Evolutionary conservation across 2,113 vertebrate genomes (phyloP), one percentile per base, ranked within the genome.

Genomic region (Physeter macrocephalus): DNA sequence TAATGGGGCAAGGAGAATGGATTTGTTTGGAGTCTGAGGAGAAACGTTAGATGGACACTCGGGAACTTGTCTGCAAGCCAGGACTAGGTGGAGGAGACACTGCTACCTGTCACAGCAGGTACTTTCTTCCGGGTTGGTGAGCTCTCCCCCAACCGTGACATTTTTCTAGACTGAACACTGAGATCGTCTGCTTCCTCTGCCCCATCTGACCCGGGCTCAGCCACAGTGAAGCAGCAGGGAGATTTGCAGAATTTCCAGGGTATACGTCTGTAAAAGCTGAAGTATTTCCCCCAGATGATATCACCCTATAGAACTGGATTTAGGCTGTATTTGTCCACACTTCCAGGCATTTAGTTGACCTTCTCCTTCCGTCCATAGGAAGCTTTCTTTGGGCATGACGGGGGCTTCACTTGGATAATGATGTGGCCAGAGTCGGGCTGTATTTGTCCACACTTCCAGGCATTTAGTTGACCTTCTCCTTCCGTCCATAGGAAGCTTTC

Each of bases 1-100:
- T 43, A 59, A 49, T 27, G 13, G 3, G 34, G 15, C 20, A 31
- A 36, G 6, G 12, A 62, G 49, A 52, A 15, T 0, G 10, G 3
- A 5, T 39, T 62, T 39, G 1, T 36, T 36, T 67, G 31, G 21
- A 14, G 21, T n/a, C 34, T 31, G 29, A 64, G 31, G 29, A 61
- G 5, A 72, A 89, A 62, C 20, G 57, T 71, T 83, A 10, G 12
- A 25, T 82, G 36, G 14, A 72, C 21, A 62, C 31, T 52, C 2
- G 8, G 39, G n/a, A 72, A 75, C 0, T 7, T 18, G 29, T 6
- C 54, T 71, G 20, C 1, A 69, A 82, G 27, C 10, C 14, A 64
- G 31, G n/a, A 67, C 82, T 29, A 10, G 41, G 23, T 52, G 36
- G 11, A 25, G 21, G 71, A 59, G 34, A 8, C 0, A 5, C 23